Evolutionary conservation across 2,888 invertebrate genomes (phyloP).

Genomic region (Falcaria lacertinaria): DNA sequence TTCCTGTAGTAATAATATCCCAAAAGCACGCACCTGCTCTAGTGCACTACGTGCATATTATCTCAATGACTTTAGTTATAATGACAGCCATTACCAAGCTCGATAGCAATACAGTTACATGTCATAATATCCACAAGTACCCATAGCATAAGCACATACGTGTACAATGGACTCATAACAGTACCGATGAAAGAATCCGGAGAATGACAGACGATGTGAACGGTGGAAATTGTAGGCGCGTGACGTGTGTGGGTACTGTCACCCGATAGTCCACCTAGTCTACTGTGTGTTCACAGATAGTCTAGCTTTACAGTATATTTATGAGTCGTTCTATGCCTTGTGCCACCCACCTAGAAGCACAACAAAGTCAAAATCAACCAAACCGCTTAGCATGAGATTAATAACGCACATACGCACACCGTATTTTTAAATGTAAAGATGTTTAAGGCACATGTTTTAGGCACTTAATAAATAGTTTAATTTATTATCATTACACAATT

Average conservation of each 20-base stretch:
- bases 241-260: conserved; percentile 39
- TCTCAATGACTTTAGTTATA: not conserved
- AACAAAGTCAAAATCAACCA: too few species aligned
- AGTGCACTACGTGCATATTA: not conserved
- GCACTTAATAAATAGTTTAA: too few species aligned
- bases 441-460: too few species aligned
- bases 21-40: not conserved
- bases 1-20: too few species aligned
- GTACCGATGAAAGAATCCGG: conserved; percentile 22
- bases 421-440: too few species aligned
- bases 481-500: too few species aligned
- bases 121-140: conserved; percentile 1
- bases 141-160: conserved; percentile 15
- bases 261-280: conserved; percentile 25
- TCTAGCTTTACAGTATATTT: too few species aligned
- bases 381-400: too few species aligned
- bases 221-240: conserved; percentile 38
- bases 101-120: not conserved
- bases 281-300: too few species aligned
- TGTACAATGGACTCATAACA: conserved; percentile 18
- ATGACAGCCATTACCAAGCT: not conserved
- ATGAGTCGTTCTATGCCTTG: too few species aligned
- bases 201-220: conserved; percentile 29
- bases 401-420: too few species aligned
- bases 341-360: too few species aligned